These are phyloP conservation scores for Cataglyphis livida DNA, from an alignment of 2,888 invertebrate species.

Conservation along the genomic window DNA sequence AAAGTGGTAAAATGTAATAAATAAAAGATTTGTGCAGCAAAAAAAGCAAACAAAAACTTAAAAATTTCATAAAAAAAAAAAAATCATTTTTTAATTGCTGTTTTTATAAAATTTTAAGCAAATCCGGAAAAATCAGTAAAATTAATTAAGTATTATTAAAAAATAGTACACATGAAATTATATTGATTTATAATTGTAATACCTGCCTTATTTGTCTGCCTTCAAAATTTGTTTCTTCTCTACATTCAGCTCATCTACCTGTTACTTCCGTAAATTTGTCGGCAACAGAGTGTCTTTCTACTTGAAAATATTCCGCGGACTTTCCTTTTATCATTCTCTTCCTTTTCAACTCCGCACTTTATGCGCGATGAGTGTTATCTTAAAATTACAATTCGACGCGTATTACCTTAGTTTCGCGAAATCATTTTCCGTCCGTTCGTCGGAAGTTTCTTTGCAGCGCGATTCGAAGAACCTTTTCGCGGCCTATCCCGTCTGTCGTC, in stretches of 20 bases:
- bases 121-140: background rate
- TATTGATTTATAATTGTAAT: background rate
- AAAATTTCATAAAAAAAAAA: background rate
- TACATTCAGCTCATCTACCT: background rate
- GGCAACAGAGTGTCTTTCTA: background rate
- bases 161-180: background rate
- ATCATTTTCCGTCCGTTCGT: slow-evolving; percentile 17
- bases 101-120: background rate
- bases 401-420: slow-evolving; percentile 9
- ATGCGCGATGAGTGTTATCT: slow-evolving; percentile 42
- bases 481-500: slow-evolving; percentile 34
- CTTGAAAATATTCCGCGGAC: background rate
- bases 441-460: slow-evolving; percentile 39
- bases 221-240: background rate
- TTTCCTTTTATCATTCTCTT: background rate
- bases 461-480: slow-evolving; percentile 40
- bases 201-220: background rate
- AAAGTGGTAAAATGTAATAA: background rate
- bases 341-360: slow-evolving; percentile 4
- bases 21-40: background rate
- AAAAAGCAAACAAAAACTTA: background rate
- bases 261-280: background rate
- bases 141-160: background rate
- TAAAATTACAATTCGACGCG: slow-evolving; percentile 37
- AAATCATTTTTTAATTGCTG: background rate